Evolutionary conservation across 2,797 vertebrate genomes (phyloP), one percentile per base, ranked within the genome.

Genomic region (Chiroxiphia lanceolata): DNA sequence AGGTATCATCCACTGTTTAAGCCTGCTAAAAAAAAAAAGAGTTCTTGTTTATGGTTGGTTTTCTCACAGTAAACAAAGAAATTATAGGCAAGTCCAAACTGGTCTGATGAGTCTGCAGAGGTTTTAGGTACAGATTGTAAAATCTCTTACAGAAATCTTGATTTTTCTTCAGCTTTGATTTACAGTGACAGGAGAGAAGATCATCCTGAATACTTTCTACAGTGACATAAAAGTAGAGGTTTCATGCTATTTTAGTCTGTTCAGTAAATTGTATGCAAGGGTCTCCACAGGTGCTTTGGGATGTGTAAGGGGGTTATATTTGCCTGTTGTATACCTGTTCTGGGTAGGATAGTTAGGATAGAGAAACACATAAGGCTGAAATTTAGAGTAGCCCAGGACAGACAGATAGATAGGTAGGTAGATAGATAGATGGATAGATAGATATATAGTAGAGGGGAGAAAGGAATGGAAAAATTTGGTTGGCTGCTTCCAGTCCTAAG

Each of bases 401-500:
- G 51, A 38, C 21, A 33, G 69, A 42, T 27, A 23, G 63, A 15
- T 15, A 22, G 59, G 38, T 40, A 29, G 60, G 10, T 29, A 4
- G 60, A 38, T 19, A 38, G 57, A 38, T 38, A 38, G 36, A 38
- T 40, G 29, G 57, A n/a, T 27, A n/a, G 85, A 47, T 34, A 18
- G 60, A 67, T 10, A 91, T 87, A 94, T 81, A 95, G 86, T 2
- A 0, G 68, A 92, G 79, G 68, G 48, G 82, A 95, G 68, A 82
- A 92, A 94, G 89, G 94, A 91, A 90, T 95, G 94, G 95, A 97
- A 97, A 97, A 96, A 97, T 94, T 95, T 60, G 92, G 89, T 96
- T 96, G 96, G 77, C 90, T 96, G 92, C 92, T 96, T 95, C 87
- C 81, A 96, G 89, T 77, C 92, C 94, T 86, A 93, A 97, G 91